A percentile compares a stretch with the other conserved stretches of the same genome.
Evolutionary conservation across 1,140 invertebrate species (phyloP).

Genomic region (Periplaneta americana): DNA sequence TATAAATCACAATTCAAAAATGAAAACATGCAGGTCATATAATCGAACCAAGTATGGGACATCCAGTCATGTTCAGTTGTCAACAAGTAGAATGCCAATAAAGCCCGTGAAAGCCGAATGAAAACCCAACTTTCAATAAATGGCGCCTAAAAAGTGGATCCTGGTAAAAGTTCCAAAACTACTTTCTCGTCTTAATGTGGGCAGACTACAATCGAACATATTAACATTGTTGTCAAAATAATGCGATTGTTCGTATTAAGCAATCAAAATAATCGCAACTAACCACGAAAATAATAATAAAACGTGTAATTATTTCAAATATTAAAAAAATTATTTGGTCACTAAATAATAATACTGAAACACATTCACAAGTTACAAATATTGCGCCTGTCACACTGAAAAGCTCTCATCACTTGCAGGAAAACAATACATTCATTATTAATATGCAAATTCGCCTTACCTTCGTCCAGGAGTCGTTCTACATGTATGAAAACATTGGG

Average conservation of each 20-base stretch:
- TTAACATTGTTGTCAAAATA: no score
- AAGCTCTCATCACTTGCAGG: no score
- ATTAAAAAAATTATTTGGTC: no score
- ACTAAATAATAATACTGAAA: no score
- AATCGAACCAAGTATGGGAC: neutral
- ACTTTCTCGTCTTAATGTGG: neutral
- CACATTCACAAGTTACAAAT: no score
- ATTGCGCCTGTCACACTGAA: no score
- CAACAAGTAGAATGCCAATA: neutral
- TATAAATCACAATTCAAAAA: neutral
- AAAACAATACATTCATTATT: no score
- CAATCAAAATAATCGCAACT: no score
- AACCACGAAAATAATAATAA: no score
- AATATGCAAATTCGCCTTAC: conserved; percentile 54
- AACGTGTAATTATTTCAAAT: no score
- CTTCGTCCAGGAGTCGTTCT: conserved; percentile 98
- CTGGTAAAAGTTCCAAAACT: neutral
- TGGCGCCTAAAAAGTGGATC: neutral
- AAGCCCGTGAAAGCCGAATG: neutral
- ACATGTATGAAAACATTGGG: conserved; percentile 99
- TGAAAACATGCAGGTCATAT: neutral
- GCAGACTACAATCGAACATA: neutral
- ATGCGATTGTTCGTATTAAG: no score
- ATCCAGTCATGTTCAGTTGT: neutral
- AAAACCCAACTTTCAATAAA: neutral